phyloP scores from a whole-genome alignment of 2,888 invertebrate species.

The Bembecia ichneumoniformis region DNA sequence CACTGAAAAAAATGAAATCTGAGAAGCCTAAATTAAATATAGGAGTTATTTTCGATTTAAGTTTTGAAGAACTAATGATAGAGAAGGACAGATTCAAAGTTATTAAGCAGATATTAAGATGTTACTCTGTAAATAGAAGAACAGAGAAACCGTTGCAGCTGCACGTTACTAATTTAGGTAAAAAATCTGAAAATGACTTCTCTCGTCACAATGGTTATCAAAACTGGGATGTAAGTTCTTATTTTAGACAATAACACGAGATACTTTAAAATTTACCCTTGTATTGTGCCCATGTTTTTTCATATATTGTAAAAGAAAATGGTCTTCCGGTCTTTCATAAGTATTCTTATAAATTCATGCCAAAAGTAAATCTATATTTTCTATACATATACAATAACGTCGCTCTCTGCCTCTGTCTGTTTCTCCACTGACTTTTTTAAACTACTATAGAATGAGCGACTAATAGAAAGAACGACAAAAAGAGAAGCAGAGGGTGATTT shows the following conservation, averaged over 20 bases:
- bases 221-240: slow-evolving; percentile 88
- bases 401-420: too few species aligned
- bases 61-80: slow-evolving; percentile 92
- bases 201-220: slow-evolving; percentile 88
- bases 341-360: too few species aligned
- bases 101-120: slow-evolving; percentile 89
- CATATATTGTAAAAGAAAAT: neutral
- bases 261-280: neutral
- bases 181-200: slow-evolving; percentile 81
- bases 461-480: too few species aligned
- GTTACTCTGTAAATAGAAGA: slow-evolving; percentile 92
- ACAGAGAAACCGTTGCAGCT: slow-evolving; percentile 84
- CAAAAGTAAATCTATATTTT: neutral
- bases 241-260: neutral
- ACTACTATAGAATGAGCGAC: too few species aligned
- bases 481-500: too few species aligned
- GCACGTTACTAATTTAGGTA: slow-evolving; percentile 85
- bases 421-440: too few species aligned
- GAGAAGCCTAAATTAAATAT: slow-evolving; percentile 78
- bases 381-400: neutral
- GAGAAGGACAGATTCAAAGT: slow-evolving; percentile 90
- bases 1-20: slow-evolving; percentile 81
- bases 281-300: neutral
- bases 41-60: slow-evolving; percentile 87
- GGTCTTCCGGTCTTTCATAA: neutral